Percentiles rank a stretch among this genome's conserved stretches.
Evolutionary conservation across 2,797 vertebrate genomes (phyloP).

Genomic region (Acropternis orthonyx): DNA sequence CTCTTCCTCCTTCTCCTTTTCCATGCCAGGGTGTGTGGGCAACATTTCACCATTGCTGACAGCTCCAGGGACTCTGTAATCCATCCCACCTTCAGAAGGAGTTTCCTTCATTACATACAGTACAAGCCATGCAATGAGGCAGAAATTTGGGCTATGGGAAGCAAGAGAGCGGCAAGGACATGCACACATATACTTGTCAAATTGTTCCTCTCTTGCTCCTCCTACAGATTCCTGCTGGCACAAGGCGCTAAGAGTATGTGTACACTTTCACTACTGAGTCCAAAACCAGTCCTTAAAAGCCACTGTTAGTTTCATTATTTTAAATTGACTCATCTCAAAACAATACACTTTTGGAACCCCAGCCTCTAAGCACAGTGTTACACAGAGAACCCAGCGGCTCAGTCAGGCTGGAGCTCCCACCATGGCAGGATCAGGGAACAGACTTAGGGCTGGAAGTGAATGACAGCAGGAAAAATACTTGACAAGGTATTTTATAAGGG

Average conservation of each 20-base stretch:
- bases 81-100: slow-evolving; percentile 77
- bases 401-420: background rate
- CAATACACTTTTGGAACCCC: background rate
- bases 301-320: background rate
- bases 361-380: background rate
- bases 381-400: background rate
- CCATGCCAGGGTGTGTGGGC: slow-evolving; percentile 33
- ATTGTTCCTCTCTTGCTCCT: background rate
- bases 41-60: slow-evolving; percentile 77
- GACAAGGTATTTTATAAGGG: background rate
- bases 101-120: background rate
- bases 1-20: slow-evolving; percentile 65
- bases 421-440: background rate
- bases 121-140: background rate
- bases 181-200: rapidly evolving
- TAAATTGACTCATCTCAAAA: background rate
- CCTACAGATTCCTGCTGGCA: rapidly evolving
- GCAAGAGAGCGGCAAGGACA: background rate
- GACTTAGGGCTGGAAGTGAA: background rate
- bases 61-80: slow-evolving; percentile 66
- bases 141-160: background rate
- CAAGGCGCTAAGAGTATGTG: rapidly evolving
- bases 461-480: background rate
- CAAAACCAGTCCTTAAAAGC: background rate
- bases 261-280: background rate